Conservation (phyloP, 35 echinoderm and acorn worm genomes). For the Ophioderma brevispina region DNA sequence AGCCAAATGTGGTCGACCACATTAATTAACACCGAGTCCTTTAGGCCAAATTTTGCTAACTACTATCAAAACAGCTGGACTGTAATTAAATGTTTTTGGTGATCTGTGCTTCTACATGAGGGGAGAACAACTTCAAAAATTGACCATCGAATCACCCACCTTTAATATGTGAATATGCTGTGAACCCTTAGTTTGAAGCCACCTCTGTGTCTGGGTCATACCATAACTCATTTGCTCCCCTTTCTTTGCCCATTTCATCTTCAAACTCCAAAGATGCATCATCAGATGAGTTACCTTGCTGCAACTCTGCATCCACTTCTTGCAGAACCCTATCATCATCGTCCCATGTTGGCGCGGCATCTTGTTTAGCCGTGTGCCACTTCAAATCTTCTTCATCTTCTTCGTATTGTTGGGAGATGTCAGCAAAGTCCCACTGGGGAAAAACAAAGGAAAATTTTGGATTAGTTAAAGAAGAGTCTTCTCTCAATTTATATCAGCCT, state of each 20-base stretch:
- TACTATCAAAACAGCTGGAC: too few species aligned
- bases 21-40: too few species aligned
- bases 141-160: too few species aligned
- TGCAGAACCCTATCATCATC: neutral
- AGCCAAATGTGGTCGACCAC: too few species aligned
- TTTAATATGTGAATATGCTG: too few species aligned
- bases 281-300: neutral
- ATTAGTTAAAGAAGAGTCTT: too few species aligned
- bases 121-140: too few species aligned
- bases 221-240: neutral
- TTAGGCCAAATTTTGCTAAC: too few species aligned
- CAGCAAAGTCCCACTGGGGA: neutral
- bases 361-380: neutral
- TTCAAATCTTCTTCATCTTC: neutral
- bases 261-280: neutral
- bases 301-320: neutral
- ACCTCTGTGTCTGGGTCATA: neutral
- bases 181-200: too few species aligned
- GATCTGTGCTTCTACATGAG: too few species aligned
- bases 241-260: neutral
- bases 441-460: neutral
- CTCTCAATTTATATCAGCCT: too few species aligned
- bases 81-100: too few species aligned
- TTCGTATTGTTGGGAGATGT: neutral
- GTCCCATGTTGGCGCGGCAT: neutral